Evolutionary conservation across 2,797 vertebrate species (phyloP), one percentile per base, ranked within the genome.

Genomic region (Sebastes jordani): DNA sequence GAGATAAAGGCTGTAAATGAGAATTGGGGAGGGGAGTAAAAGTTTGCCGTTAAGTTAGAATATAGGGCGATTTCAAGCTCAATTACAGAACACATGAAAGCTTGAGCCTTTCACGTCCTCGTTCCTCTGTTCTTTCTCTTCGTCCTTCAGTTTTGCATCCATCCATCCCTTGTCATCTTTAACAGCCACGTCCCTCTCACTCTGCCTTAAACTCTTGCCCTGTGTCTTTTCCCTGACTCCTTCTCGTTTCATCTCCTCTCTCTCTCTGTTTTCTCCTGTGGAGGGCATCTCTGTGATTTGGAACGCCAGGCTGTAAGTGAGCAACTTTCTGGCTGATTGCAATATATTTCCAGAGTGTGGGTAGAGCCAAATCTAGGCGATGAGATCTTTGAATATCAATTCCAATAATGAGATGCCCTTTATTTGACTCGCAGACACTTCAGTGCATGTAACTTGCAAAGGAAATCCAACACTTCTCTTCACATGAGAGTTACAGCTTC

Each of bases 11-110:
- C 42, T 42, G 61, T 60, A 76, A 81, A 70, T 77, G 70, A 78
- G 60, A 32, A 63, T 60, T 23, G 22, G 58, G 70, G 76, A 82
- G 77, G 71, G 59, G 62, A 80, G 61, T 72, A 69, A 80, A 79
- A 79, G 83, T 83, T 86, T 72, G 62, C 66, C 3, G 3, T 87
- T 71, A 68, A 62, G 67, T 79, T 79, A 59, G 68, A 91, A 85
- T 81, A 74, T 70, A 59, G 66, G 63, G 42, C 64, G 69, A 90
- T 91, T 88, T 92, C 83, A 84, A 84, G 80, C 74, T 71, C 90
- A 86, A 88, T 92, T 91, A 90, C 70, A 82, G 78, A 71, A 72
- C 29, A 77, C 63, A 82, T 84, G 74, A 86, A 86, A 82, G 54
- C 42, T 66, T 3, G 58, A 66, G 70, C 56, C 54, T 74, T 56